Evolutionary conservation across 2,797 vertebrate genomes (phyloP), one percentile per base, ranked within the genome.

Genomic region (Spatula versicolor): DNA sequence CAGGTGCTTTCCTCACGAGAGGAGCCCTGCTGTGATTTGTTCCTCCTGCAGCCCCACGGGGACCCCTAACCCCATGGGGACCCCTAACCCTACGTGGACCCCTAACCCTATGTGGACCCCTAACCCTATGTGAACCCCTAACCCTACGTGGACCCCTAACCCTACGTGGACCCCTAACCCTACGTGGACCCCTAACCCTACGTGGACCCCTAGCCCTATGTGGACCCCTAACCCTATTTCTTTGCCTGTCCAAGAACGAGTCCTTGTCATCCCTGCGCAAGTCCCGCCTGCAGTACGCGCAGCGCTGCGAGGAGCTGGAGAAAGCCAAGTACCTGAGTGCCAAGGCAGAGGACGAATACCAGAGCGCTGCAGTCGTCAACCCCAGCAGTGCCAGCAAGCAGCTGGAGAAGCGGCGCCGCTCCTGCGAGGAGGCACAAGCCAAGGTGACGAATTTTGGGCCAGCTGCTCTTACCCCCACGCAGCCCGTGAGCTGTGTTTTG

Each of bases 271-370:
- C 98, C 1, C 97, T 99, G 62, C 98, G 98, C 97, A 99, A 99
- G 86, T 97, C 99, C 52, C 98, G 98, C 41, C 98, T 98, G 41
- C 98, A 98, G 48, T 99, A 99, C 64, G 7, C 83, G 10, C 99
- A 99, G 93, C 98, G 99, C 83, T 98, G 98, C 14, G 99, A 99
- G 71, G 99, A 99, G 50, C 95, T 99, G 37, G 98, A 98, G 93
- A 99, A 98, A 76, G 98, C 98, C 1, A 98, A 98, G 95, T 97
- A 96, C 5, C 21, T 98, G 80, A 98, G 98, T 1, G 98, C 98
- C 77, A 98, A 98, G 96, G 98, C 98, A 1, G 75, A 97, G 71
- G 98, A 99, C 0, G 98, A 98, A 7, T 92, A 48, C 75, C 96
- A 7, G 95, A 89, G n/a, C 74, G 25, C 16, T 6, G 41, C 22